Conservation (phyloP, 2,113 vertebrate species). For the Perca flavescens region DNA sequence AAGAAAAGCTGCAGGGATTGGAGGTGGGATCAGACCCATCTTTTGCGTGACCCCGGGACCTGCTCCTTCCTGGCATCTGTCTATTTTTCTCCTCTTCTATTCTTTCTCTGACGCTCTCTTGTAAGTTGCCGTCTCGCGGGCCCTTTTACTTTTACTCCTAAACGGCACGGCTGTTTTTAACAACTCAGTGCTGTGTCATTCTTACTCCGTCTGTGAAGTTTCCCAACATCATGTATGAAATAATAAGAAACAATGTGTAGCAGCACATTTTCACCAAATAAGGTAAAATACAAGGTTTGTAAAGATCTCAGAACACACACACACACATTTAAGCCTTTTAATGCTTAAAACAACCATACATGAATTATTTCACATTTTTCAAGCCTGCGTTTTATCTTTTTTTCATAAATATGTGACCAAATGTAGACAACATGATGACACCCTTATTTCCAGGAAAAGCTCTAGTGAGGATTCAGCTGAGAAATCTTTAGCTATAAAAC, state of each 20-base stretch:
- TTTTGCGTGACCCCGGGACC: slow-evolving; percentile 78
- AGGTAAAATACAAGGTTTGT: slow-evolving; percentile 26
- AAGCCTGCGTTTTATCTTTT: background rate
- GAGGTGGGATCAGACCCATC: slow-evolving; percentile 81
- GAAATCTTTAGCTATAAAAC: slow-evolving; percentile 22
- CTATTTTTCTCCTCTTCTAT: slow-evolving; percentile 66
- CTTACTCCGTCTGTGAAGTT: background rate
- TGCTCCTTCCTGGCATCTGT: slow-evolving; percentile 78
- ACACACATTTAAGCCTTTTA: background rate
- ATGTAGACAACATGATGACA: background rate
- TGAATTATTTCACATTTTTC: slow-evolving; percentile 4
- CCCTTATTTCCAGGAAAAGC: slow-evolving; percentile 3
- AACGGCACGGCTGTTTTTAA: slow-evolving; percentile 35
- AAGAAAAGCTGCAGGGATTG: slow-evolving; percentile 79
- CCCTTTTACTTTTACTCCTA: slow-evolving; percentile 48
- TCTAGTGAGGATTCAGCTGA: background rate
- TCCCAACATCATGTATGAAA: background rate
- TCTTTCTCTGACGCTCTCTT: slow-evolving; percentile 50
- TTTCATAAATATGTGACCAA: background rate
- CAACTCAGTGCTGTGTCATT: slow-evolving; percentile 11
- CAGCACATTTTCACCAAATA: slow-evolving; percentile 33
- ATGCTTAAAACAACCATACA: slow-evolving; percentile 13
- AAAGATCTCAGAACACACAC: slow-evolving; percentile 3
- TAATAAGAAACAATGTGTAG: slow-evolving; percentile 15
- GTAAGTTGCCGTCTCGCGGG: slow-evolving; percentile 41